Evolutionary conservation across 1,140 invertebrate species (phyloP).

Genomic region (Epicauta chinensis): DNA sequence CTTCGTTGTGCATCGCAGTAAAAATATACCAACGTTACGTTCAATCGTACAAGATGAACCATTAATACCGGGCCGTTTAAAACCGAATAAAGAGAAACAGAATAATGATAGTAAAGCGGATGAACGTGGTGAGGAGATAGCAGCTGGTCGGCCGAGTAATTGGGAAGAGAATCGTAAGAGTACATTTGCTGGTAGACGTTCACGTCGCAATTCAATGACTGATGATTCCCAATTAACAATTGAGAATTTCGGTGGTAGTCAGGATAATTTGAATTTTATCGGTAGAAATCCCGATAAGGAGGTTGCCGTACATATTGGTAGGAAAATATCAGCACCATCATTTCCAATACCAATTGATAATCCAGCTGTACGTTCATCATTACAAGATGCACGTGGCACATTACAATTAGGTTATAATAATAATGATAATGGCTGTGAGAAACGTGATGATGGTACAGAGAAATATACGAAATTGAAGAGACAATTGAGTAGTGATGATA

Average conservation of each 20-base stretch:
- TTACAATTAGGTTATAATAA: slow-evolving; percentile 64
- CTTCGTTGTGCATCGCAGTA: slow-evolving; percentile 74
- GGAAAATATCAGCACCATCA: slow-evolving; percentile 52
- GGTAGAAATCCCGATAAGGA: slow-evolving; percentile 72
- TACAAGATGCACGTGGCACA: slow-evolving; percentile 67
- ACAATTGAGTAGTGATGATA: slow-evolving; percentile 51
- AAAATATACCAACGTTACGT: slow-evolving; percentile 70
- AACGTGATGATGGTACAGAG: slow-evolving; percentile 50
- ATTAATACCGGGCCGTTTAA: slow-evolving; percentile 49
- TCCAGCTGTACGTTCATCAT: slow-evolving; percentile 54
- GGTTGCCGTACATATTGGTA: slow-evolving; percentile 51
- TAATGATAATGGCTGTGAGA: slow-evolving; percentile 56
- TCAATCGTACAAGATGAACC: slow-evolving; percentile 50
- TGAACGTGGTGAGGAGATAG: slow-evolving; percentile 53
- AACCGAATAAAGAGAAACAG: slow-evolving; percentile 53
- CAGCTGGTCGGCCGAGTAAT: slow-evolving; percentile 76
- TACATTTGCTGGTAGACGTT: slow-evolving; percentile 74
- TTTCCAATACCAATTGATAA: slow-evolving; percentile 39
- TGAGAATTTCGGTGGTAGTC: slow-evolving; percentile 86
- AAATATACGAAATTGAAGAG: slow-evolving; percentile 49
- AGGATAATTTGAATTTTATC: slow-evolving; percentile 66
- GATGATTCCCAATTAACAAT: slow-evolving; percentile 86
- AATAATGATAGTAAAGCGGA: slow-evolving; percentile 58
- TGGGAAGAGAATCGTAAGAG: slow-evolving; percentile 67
- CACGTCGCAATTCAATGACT: slow-evolving; percentile 73